Base-by-base conservation (phyloP, 2,888 invertebrate genomes). In the Lordiphosa fenestrarum region DNA sequence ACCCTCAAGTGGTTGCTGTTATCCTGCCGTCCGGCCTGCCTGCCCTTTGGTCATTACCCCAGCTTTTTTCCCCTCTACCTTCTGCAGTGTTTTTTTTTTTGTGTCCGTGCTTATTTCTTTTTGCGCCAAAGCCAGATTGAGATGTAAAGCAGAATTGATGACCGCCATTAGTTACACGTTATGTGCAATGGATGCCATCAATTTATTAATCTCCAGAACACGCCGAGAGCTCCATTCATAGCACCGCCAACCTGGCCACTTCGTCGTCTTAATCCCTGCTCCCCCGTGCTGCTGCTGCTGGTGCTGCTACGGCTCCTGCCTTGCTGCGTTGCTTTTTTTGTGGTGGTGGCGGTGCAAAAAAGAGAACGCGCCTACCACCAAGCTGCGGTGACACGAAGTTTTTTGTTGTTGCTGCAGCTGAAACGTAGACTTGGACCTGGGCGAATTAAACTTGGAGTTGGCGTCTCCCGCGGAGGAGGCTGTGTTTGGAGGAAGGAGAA, bases 131-230 rank as follows among this genome's bases (percentile, higher is more conserved):
- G 87, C 87, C 89, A 90, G 90, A 90, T 90, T 90, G 90, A 90
- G 90, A 89, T 90, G 90, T 90, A 90, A 90, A 90, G 90, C 88
- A 89, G 88, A 90, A 90, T 90, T 90, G 90, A 90, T 90, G 88
- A 87, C 87, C 83, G 86, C 87, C 89, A 90, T 90, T 90, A 90
- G 90, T 90, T 89, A 89, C 90, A 90, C 88, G 90, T 90, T 89
- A 89, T 89, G 88, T 90, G 89, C 90, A 90, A 90, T 90, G 90
- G 89, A 89, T 89, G 88, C 90, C 90, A 90, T 90, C 89, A 90
- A 90, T 90, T 90, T 90, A 89, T 90, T 90, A 89, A 89, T 89
- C 89, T 89, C 88, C 87, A 87, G 86, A 88, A 89, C 89, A 89
- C 89, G 88, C 85, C 85, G 87, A 75, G 77, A 44, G 63, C 70